Base-by-base conservation (phyloP, 1,140 invertebrate species). In the Thalassaphorura encarpata region DNA sequence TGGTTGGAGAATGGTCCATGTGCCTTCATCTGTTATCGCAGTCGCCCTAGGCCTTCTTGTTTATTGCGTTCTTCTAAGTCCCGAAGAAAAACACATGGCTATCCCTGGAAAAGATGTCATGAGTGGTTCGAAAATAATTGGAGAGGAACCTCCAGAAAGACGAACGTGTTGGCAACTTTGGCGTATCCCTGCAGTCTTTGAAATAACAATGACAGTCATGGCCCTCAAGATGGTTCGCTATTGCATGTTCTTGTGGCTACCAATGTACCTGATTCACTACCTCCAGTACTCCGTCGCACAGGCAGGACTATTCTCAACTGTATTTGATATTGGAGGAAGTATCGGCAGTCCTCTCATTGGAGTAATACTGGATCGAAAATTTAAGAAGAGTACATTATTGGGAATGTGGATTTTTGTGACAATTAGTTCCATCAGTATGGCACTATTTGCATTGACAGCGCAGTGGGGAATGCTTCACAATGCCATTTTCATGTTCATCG, bases 221-320 rank as follows among this genome's bases (percentile, higher is more conserved):
- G 77, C 73, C 60, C 63, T 77, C 2, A 78, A 78, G 64, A 64
- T 75, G 31, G 75, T 77, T 3, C 71, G 77, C 18, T 78, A 78
- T 63, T 71, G 71, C 56, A 74, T 78, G 69, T 76, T 75, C 63
- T 75, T 77, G 69, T 78, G 76, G 76, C 63, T 78, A 27, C 76
- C 76, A 1, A 68, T 77, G 67, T 78, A 73, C 64, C 62, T 78
- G 2, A 61, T 72, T 23, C 69, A 76, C 51, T 68, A 72, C 64
- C 64, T 77, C 21, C 63, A 73, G 23, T 77, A 77, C 64, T 67
- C 70, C 0, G 67, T 72, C 60, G 65, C 63, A 39, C 59, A 69
- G 57, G 73, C 75, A 26, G 76, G 77, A 0, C 61, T 77, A 45
- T 72, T 75, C 60, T 76, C 75, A n/a, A 74, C 74, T 13, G 66